phyloP scores from a whole-genome alignment of 2,797 vertebrate genomes.

The Moxostoma hubbsi region DNA sequence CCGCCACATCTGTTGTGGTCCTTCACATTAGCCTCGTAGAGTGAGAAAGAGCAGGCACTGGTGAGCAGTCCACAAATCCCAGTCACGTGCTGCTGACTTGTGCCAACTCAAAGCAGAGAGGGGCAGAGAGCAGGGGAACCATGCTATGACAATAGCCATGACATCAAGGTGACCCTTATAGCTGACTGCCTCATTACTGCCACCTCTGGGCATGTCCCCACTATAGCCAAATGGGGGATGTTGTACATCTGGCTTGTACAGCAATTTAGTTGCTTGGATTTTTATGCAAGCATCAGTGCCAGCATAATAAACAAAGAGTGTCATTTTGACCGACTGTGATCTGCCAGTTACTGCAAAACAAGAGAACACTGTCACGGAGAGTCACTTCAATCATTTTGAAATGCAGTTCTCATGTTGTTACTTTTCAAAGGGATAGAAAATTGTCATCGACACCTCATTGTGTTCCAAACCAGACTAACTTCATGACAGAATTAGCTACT shows the following conservation, averaged over 20 bases:
- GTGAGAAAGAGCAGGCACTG: slow-evolving; percentile 61
- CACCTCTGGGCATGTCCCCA: slow-evolving; percentile 32
- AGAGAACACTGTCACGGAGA: too few species aligned
- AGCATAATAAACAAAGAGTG: slow-evolving; percentile 7
- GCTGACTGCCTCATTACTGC: slow-evolving; percentile 64
- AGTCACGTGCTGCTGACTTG: slow-evolving; percentile 62
- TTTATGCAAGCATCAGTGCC: background rate
- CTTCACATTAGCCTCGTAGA: slow-evolving; percentile 70
- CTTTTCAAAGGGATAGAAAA: too few species aligned
- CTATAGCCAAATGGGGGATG: background rate
- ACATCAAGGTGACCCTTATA: slow-evolving; percentile 74
- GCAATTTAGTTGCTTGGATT: background rate
- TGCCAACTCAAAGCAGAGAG: slow-evolving; percentile 63
- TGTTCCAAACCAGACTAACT: too few species aligned
- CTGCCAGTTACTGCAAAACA: too few species aligned
- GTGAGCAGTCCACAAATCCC: slow-evolving; percentile 61
- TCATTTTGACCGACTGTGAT: too few species aligned
- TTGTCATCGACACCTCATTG: too few species aligned
- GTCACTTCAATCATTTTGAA: too few species aligned
- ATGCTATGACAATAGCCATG: slow-evolving; percentile 65
- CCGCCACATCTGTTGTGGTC: slow-evolving; percentile 72
- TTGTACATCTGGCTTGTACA: slow-evolving; percentile 11
- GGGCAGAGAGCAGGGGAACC: slow-evolving; percentile 54
- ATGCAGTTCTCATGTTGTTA: too few species aligned
- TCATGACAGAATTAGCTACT: too few species aligned